phyloP scores from a whole-genome alignment of 2,113 vertebrate species.

The Ameiurus melas region DNA sequence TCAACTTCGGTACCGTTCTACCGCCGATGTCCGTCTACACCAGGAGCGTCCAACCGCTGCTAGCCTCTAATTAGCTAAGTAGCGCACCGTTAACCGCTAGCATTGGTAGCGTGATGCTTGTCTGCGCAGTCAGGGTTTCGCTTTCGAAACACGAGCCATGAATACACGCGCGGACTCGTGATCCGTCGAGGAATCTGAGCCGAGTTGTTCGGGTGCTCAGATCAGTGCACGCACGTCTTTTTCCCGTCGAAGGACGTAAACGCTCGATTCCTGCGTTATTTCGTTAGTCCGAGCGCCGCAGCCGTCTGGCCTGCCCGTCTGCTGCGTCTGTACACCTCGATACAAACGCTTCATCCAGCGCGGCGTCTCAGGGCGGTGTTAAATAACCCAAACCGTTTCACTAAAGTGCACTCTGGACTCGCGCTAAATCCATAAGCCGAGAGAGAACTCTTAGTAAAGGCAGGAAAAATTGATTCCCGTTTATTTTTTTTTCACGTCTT shows the following conservation, averaged over 20 bases:
- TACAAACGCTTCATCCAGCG: not conserved
- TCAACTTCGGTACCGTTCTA: too few species aligned
- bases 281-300: not conserved
- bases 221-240: not conserved
- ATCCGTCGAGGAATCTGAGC: not conserved
- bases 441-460: not conserved
- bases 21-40: not conserved
- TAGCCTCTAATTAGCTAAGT: not conserved
- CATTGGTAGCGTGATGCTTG: too few species aligned
- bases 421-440: not conserved
- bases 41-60: too few species aligned
- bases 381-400: not conserved
- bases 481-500: not conserved
- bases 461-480: not conserved
- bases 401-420: slow-evolving; percentile 9
- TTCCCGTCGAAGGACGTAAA: not conserved
- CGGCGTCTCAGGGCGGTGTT: not conserved
- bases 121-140: too few species aligned
- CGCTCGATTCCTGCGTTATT: not conserved
- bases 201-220: not conserved
- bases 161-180: too few species aligned
- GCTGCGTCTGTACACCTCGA: not conserved
- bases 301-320: not conserved
- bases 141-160: too few species aligned
- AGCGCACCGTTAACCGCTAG: too few species aligned